These are phyloP conservation scores for Sylvilagus floridanus DNA, from an alignment of 2,797 vertebrate genomes.

Conservation along the genomic window DNA sequence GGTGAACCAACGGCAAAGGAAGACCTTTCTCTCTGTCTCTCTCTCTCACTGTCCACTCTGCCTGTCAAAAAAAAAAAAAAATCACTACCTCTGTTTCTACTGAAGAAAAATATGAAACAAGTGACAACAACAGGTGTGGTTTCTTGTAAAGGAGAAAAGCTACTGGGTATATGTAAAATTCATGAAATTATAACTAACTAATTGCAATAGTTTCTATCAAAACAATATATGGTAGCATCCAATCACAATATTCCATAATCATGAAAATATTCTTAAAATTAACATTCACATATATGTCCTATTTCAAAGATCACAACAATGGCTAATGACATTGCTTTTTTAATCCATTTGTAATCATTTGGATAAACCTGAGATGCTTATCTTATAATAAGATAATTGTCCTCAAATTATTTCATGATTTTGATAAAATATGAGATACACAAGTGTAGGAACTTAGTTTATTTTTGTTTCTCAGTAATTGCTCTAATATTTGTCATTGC, in stretches of 20 bases:
- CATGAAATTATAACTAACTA: conserved; percentile 13
- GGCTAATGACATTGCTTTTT: not conserved
- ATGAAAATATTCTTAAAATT: conserved; percentile 40
- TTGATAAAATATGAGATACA: not conserved
- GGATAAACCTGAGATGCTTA: not conserved
- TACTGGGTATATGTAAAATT: not conserved
- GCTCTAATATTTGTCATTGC: not conserved
- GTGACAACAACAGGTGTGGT: not conserved
- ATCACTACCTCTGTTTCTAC: not conserved
- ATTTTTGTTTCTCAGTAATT: not conserved
- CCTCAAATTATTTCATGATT: conserved; percentile 20
- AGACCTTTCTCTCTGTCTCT: too few relatives aligned
- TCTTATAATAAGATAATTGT: not conserved
- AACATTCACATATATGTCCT: not conserved
- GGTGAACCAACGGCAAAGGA: too few relatives aligned
- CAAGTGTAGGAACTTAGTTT: not conserved
- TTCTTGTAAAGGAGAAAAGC: conserved; percentile 11
- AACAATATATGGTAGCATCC: not conserved
- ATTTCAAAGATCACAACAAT: not conserved
- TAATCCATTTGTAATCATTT: not conserved
- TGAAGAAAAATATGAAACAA: not conserved
- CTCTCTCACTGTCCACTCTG: too few relatives aligned
- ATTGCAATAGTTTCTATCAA: not conserved
- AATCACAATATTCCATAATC: not conserved
- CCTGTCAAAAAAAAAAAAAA: not conserved